Percentiles rank a stretch among this genome's conserved stretches.
Conservation (phyloP, 2,888 invertebrate genomes). For the Heteromurus nitidus region DNA sequence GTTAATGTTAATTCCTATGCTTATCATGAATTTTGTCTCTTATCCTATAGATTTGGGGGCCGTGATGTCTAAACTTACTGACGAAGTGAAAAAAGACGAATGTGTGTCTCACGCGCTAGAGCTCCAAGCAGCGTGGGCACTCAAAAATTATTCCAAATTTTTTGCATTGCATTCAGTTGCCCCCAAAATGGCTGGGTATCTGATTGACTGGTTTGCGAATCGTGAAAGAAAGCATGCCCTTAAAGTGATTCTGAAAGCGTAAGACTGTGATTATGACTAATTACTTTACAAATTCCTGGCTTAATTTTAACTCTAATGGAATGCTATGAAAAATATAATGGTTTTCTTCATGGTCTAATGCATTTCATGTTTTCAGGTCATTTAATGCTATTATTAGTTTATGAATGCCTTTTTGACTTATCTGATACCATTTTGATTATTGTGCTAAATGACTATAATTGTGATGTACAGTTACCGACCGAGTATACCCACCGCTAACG, state of each 20-base stretch:
- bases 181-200: slow-evolving; percentile 95
- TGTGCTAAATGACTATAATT: slow-evolving; percentile 59
- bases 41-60: slow-evolving; percentile 90
- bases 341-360: slow-evolving; percentile 11
- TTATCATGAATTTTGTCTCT: slow-evolving; percentile 41
- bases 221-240: slow-evolving; percentile 94
- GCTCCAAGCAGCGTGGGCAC: slow-evolving; percentile 94
- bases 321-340: neutral
- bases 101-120: slow-evolving; percentile 90
- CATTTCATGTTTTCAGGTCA: slow-evolving; percentile 57
- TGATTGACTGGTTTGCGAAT: slow-evolving; percentile 98
- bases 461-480: slow-evolving; percentile 73
- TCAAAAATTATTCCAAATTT: slow-evolving; percentile 93
- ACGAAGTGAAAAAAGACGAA: slow-evolving; percentile 86
- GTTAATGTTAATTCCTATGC: neutral
- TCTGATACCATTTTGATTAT: slow-evolving; percentile 4
- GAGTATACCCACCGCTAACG: slow-evolving; percentile 71
- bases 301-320: neutral
- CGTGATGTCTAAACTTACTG: slow-evolving; percentile 87
- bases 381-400: slow-evolving; percentile 20
- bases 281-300: neutral
- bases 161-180: slow-evolving; percentile 92
- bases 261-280: slow-evolving; percentile 79
- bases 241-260: slow-evolving; percentile 96
- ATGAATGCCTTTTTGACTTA: slow-evolving; percentile 34